Conservation (phyloP, 2,888 invertebrate species). For the Seladonia tumulorum region DNA sequence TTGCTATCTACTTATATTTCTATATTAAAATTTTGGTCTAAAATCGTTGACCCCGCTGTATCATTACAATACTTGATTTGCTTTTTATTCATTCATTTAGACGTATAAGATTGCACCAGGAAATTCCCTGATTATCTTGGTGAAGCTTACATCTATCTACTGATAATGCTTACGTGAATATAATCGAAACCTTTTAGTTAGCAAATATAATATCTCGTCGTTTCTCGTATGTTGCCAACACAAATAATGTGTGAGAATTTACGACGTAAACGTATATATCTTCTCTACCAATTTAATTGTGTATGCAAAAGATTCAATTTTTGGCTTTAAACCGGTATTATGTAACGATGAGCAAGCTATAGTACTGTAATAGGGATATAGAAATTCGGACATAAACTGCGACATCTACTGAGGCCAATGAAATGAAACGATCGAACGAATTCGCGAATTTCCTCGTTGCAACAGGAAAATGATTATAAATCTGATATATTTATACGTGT, state of each 20-base stretch:
- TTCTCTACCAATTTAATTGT: not conserved
- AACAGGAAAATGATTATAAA: not conserved
- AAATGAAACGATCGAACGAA: not conserved
- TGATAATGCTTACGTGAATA: slow-evolving; percentile 11
- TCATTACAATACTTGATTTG: not conserved
- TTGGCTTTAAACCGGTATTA: slow-evolving; percentile 28
- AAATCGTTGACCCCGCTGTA: not conserved
- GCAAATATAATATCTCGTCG: not conserved
- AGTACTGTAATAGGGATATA: slow-evolving; percentile 3
- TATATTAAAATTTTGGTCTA: slow-evolving; percentile 5
- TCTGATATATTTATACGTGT: not conserved
- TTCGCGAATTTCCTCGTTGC: not conserved
- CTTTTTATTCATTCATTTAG: not conserved
- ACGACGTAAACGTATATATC: not conserved
- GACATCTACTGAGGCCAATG: not conserved
- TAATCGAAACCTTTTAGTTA: slow-evolving; percentile 2
- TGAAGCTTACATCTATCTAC: not conserved
- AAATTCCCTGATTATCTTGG: slow-evolving; percentile 29
- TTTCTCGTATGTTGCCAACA: not conserved
- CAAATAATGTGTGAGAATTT: not conserved
- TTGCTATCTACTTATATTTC: slow-evolving; percentile 22
- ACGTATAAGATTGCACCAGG: slow-evolving; percentile 1
- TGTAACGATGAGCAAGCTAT: slow-evolving; percentile 24
- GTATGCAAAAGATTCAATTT: not conserved
- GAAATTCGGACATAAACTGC: slow-evolving; percentile 2